Conservation (phyloP, 2,797 vertebrate species). For the Chaunax sp. region DNA sequence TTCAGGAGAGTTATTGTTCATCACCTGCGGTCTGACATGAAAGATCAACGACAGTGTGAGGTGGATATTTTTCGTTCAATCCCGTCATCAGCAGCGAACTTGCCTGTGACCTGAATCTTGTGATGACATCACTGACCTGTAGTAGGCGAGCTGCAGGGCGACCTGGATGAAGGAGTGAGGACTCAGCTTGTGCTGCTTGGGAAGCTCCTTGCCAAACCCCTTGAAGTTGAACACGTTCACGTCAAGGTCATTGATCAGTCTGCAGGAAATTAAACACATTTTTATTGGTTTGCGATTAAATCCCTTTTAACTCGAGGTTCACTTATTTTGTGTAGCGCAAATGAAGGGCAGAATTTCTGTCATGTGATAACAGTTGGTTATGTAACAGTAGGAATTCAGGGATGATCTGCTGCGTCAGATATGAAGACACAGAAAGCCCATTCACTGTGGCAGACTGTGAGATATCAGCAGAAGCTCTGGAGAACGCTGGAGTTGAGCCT, state of each 20-base stretch:
- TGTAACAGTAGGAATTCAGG: background rate
- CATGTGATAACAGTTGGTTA: background rate
- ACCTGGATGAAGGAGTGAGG: constrained; percentile 88
- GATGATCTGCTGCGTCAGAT: background rate
- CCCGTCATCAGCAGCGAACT: too few relatives aligned
- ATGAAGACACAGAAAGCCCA: too few relatives aligned
- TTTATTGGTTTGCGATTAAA: too few relatives aligned
- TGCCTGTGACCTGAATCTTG: too few relatives aligned
- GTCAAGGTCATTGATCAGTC: constrained; percentile 88
- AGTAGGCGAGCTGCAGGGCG: constrained; percentile 86
- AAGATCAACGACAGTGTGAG: too few relatives aligned
- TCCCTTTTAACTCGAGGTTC: background rate
- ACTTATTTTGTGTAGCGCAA: background rate
- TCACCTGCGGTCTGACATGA: too few relatives aligned
- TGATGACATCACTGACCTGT: constrained; percentile 75
- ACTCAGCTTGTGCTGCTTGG: constrained; percentile 81
- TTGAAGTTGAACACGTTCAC: constrained; percentile 88
- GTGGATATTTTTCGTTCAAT: too few relatives aligned
- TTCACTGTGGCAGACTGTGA: too few relatives aligned
- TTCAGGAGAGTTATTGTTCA: too few relatives aligned
- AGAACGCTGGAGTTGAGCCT: too few relatives aligned
- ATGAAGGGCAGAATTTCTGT: too few relatives aligned
- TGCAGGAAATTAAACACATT: constrained; percentile 43
- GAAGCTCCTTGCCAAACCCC: constrained; percentile 85
- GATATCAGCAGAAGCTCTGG: too few relatives aligned